Base-by-base conservation (phyloP, 2,888 invertebrate genomes). In the Aporophyla nigra region DNA sequence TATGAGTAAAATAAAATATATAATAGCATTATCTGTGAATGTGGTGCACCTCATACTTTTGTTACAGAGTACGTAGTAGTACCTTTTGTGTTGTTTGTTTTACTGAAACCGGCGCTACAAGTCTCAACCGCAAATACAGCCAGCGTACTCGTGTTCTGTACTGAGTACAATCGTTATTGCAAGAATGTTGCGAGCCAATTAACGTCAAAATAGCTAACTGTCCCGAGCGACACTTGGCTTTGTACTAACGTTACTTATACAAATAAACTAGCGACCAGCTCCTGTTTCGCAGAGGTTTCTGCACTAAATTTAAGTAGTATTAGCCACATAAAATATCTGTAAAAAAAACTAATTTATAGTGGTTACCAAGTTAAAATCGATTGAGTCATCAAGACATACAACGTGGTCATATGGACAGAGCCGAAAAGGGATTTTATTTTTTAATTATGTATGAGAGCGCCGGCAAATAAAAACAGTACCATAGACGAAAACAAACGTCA, bases 41-140 rank as follows among this genome's bases (percentile, higher is more conserved):
- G n/a, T n/a, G 5, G 10, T 54, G 21, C 21, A 24, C 10, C 7
- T 62, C 43, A 53, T 49, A 78, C 5, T 24, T 40, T 5, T 49
- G 21, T 1, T 46, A 46, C 10, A 46, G 12, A 46, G 10, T 46
- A 46, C 43, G 12, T 46, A 12, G 2, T 46, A 46, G 43, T 46
- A 46, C 43, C 5, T 24, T 24, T 5, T 46, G 16, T 49, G 10
- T 51, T 27, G 27, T 68, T 68, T 49, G 40, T 19, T 75, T 19
- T 21, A 21, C 19, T 56, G 24, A 19, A 43, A 58, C 51, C 43
- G 5, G 58, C n/a, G 27, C 7, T 19, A 51, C 19, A 58, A 71
- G 51, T 71, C 70, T 33, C 16, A 9, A 71, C 51, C 12, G 21
- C 16, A 58, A 78, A 51, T 71, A 58, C 70, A 71, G 19, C 12